phyloP scores from a whole-genome alignment of 2,888 invertebrate genomes.

The Metacarcinus magister region DNA sequence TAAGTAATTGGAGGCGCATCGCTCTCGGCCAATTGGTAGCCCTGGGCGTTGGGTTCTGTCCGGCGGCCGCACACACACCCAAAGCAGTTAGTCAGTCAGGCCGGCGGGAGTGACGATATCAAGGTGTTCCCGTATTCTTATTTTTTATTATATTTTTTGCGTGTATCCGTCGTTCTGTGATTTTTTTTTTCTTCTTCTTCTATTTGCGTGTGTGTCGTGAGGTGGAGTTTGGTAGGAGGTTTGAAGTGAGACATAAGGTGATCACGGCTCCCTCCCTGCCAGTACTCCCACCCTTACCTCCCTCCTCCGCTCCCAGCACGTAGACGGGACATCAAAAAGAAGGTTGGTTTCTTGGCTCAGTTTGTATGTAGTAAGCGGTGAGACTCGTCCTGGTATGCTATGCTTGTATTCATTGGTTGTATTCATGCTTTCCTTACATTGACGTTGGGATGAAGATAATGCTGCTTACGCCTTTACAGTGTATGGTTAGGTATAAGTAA shows the following conservation, averaged over 20 bases:
- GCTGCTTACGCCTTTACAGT: no score
- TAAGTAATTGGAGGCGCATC: not conserved
- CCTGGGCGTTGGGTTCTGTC: not conserved
- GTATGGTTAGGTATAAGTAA: no score
- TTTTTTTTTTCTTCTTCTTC: not conserved
- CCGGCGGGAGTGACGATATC: constrained; percentile 42
- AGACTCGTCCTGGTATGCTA: not conserved
- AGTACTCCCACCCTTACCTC: not conserved
- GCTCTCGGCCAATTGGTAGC: not conserved
- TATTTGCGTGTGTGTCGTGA: not conserved
- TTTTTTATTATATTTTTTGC: not conserved
- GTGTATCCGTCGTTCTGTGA: constrained; percentile 8
- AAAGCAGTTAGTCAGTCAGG: not conserved
- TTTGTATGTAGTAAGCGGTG: not conserved
- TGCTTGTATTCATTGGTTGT: not conserved
- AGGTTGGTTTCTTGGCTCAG: not conserved
- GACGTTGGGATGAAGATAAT: no score
- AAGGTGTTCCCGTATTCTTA: not conserved
- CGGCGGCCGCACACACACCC: constrained; percentile 6
- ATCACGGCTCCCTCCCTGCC: not conserved
- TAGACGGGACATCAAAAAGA: not conserved
- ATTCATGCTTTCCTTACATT: no score
- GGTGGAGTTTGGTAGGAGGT: not conserved
- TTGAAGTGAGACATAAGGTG: not conserved
- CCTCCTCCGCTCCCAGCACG: not conserved